These are phyloP conservation scores for Dinoponera quadriceps DNA, from an alignment of 1,140 invertebrate genomes.

Conservation along the genomic window DNA sequence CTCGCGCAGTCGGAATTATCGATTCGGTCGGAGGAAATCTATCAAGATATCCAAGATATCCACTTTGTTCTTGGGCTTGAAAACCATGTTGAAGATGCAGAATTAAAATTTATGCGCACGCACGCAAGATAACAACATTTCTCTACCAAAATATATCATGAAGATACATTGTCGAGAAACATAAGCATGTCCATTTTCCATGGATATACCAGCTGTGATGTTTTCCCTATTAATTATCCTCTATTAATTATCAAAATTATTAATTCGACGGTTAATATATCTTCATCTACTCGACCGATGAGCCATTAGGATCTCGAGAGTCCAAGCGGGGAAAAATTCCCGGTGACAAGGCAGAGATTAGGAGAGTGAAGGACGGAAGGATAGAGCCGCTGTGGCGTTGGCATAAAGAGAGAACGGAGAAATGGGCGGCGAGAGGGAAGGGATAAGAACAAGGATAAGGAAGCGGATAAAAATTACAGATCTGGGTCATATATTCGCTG, in stretches of 20 bases:
- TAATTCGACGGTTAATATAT: not conserved
- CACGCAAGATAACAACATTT: too few species aligned
- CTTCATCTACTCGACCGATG: not conserved
- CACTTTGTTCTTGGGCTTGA: too few species aligned
- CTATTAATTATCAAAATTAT: too few species aligned
- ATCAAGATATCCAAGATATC: too few species aligned
- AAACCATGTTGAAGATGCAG: too few species aligned
- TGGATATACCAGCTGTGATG: too few species aligned
- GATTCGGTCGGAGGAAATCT: too few species aligned
- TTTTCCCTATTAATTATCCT: too few species aligned
- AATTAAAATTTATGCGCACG: too few species aligned
- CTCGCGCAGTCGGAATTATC: not conserved
- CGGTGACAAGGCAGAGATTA: conserved; percentile 11
- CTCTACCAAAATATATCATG: too few species aligned
- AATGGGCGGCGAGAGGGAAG: conserved; percentile 42
- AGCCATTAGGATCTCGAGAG: conserved; percentile 25
- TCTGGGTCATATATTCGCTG: conserved; percentile 71
- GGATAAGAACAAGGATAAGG: conserved; percentile 53
- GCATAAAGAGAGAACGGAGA: conserved; percentile 39
- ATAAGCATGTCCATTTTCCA: too few species aligned
- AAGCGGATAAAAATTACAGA: conserved; percentile 74
- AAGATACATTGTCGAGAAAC: too few species aligned
- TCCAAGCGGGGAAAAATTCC: conserved; percentile 2
- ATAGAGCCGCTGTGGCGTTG: not conserved
- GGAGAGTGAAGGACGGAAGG: conserved; percentile 1